Evolutionary conservation across 2,797 vertebrate species (phyloP), one percentile per base, ranked within the genome.

Genomic region (Fundulus diaphanus): DNA sequence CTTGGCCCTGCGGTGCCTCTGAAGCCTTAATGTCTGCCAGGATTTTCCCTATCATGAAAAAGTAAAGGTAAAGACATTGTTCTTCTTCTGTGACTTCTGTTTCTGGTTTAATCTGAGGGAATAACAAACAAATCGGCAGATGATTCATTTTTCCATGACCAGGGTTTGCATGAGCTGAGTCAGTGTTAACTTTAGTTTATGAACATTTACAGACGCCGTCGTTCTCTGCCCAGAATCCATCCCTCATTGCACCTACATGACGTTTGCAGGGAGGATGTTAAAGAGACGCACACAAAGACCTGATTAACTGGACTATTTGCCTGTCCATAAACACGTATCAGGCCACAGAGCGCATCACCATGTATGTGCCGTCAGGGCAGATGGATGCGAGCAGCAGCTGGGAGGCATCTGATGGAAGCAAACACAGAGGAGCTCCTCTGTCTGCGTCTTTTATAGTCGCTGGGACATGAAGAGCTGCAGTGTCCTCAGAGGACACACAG

Each of bases 401-500:
- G 44, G 46, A 71, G 46, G 75, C 74, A 71, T 74, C 73, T 33
- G 79, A 78, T 54, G 71, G 70, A 74, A 75, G 46, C 52, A 13
- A 78, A 79, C 49, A 29, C 56, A 68, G 76, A 76, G 67, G 46
- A 44, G 72, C 72, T 12, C 57, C 31, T 40, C 49, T 11, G 68
- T 56, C 77, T 51, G 73, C 27, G 70, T 74, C 51, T 63, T 63
- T 63, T 37, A 59, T 13, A 68, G 70, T 69, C 51, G 49, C 7
- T 37, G 2, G 48, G 35, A 76, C 78, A 90, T 76, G 85, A 68
- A 88, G 79, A 79, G 80, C 63, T 35, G 16, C 57, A 74, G 76
- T 86, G 78, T 86, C 72, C 72, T 56, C 63, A 37, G 78, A 35
- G 44, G 59, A 82, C 29, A 3, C 31, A 27, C 74, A 78, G 68